Evolutionary conservation across 2,113 vertebrate species (phyloP).

Genomic region (Anarhynchus alexandrinus): DNA sequence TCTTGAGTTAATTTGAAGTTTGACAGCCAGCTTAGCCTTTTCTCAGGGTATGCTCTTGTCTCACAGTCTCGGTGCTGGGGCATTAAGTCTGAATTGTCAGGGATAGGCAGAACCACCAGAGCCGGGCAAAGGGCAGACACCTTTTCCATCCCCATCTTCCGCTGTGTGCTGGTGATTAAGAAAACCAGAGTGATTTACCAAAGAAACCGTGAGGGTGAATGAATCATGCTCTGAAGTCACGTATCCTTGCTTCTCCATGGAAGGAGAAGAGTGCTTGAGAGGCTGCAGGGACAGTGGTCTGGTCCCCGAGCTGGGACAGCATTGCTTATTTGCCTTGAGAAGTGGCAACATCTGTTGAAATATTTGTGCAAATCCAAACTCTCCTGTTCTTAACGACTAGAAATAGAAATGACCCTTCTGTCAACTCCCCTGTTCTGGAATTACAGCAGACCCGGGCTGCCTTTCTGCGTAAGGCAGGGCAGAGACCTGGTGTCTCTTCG

Average conservation of each 20-base stretch:
- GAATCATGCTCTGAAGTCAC: background rate
- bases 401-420: background rate
- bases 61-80: background rate
- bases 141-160: background rate
- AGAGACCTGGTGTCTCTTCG: fast-evolving
- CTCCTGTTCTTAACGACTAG: background rate
- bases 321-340: background rate
- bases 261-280: background rate
- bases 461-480: background rate
- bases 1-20: background rate
- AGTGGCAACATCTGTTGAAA: background rate
- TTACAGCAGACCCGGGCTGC: background rate
- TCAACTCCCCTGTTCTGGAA: background rate
- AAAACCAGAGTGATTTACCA: background rate
- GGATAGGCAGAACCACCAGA: background rate
- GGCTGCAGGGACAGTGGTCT: background rate
- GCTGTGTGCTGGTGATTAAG: background rate
- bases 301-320: background rate
- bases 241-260: background rate
- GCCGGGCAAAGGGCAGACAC: background rate
- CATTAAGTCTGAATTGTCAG: background rate
- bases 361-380: background rate
- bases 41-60: background rate
- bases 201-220: background rate
- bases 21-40: background rate